Percentiles rank a stretch among this genome's conserved stretches.
phyloP scores from a whole-genome alignment of 2,797 vertebrate genomes.

The Eulemur coronatus region DNA sequence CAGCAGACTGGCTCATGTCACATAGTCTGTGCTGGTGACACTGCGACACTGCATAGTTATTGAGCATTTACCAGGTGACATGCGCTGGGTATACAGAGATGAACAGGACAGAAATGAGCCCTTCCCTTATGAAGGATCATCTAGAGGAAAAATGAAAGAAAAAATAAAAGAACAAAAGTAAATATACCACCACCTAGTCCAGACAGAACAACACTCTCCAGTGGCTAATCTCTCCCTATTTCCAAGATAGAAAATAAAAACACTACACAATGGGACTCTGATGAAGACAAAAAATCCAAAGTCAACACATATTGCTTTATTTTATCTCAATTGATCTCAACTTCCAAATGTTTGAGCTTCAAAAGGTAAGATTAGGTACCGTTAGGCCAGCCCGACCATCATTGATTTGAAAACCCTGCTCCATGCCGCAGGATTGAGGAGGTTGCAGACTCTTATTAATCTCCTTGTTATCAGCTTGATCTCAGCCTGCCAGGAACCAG shows the following conservation, averaged over 20 bases:
- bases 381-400: slow-evolving; percentile 79
- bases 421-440: slow-evolving; percentile 67
- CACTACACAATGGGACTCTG: slow-evolving; percentile 58
- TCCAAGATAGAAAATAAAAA: slow-evolving; percentile 69
- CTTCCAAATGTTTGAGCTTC: slow-evolving; percentile 79
- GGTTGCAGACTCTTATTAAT: slow-evolving; percentile 81
- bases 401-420: slow-evolving; percentile 82
- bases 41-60: background rate
- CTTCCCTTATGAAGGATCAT: background rate
- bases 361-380: slow-evolving; percentile 81
- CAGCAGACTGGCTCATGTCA: background rate
- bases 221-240: background rate
- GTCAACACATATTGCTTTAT: slow-evolving; percentile 74
- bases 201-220: background rate
- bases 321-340: slow-evolving; percentile 75
- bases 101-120: background rate
- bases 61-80: background rate
- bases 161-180: background rate
- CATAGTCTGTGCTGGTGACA: background rate
- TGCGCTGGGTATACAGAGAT: background rate
- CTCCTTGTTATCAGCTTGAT: slow-evolving; percentile 80
- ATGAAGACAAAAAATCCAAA: slow-evolving; percentile 72
- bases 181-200: background rate
- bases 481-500: slow-evolving; percentile 74
- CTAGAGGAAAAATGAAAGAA: background rate